Conservation (phyloP, 2,113 vertebrate species). For the Butorides virescens region DNA sequence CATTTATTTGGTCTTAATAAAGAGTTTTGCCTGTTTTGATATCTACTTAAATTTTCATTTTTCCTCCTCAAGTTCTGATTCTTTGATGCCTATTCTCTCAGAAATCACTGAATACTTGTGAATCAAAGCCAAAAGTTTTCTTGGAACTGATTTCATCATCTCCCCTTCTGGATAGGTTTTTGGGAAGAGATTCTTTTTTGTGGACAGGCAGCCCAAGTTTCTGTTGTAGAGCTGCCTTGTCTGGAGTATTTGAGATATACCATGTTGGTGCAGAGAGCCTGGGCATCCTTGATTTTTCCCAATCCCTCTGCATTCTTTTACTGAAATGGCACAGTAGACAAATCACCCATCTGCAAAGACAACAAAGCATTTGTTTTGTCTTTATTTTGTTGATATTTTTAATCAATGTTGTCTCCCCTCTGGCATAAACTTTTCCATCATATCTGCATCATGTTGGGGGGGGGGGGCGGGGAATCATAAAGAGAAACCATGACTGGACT, state of each 20-base stretch:
- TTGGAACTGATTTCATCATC: not conserved
- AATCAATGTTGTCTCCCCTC: not conserved
- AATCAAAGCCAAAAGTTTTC: not conserved
- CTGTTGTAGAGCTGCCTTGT: not conserved
- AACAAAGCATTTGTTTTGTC: not conserved
- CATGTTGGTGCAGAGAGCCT: not conserved
- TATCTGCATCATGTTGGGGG: rapidly evolving
- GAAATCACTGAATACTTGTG: not conserved
- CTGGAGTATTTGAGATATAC: not conserved
- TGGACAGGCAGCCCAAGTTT: not conserved
- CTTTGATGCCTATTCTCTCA: not conserved
- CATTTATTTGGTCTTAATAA: not conserved
- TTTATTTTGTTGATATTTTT: not conserved
- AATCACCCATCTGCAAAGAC: not conserved
- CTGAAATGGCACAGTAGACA: not conserved
- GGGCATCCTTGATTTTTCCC: not conserved
- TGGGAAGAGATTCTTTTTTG: not conserved
- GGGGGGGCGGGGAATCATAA: rapidly evolving
- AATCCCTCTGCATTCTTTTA: not conserved
- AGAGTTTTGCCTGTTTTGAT: not conserved
- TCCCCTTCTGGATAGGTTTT: not conserved
- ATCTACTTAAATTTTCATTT: not conserved
- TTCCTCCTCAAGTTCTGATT: not conserved
- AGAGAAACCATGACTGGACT: not conserved
- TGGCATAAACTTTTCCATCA: not conserved